These are phyloP conservation scores for Temnothorax unifasciatus DNA, from an alignment of 2,888 invertebrate species.

Conservation along the genomic window DNA sequence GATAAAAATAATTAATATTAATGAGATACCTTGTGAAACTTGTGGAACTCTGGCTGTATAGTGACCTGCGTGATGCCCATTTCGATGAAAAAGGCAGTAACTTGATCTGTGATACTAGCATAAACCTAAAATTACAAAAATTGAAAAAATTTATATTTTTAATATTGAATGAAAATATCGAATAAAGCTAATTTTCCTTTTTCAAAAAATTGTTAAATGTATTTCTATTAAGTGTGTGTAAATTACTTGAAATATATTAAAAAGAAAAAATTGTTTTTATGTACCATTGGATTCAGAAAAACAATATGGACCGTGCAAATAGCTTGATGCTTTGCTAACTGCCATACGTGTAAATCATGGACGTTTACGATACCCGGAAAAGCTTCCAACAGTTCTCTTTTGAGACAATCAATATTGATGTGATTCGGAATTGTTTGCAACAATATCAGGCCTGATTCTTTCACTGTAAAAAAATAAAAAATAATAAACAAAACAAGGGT, in stretches of 20 bases:
- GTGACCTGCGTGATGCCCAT: conserved; percentile 95
- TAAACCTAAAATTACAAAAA: conserved; percentile 86
- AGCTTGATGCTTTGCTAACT: conserved; percentile 92
- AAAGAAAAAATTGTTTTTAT: background rate
- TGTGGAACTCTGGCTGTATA: conserved; percentile 94
- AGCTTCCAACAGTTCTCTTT: conserved; percentile 89
- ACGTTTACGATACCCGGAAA: conserved; percentile 92
- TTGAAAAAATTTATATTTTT: background rate
- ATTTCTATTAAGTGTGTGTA: background rate
- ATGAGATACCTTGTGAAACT: conserved; percentile 73
- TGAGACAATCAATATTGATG: conserved; percentile 92
- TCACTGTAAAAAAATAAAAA: conserved; percentile 89
- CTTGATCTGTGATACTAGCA: conserved; percentile 88
- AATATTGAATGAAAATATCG: background rate
- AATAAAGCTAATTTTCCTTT: too few relatives aligned
- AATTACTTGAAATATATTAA: background rate
- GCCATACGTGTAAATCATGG: conserved; percentile 97
- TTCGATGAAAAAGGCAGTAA: conserved; percentile 92
- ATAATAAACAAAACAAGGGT: background rate
- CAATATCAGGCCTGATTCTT: conserved; percentile 95
- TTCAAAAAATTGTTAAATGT: conserved; percentile 14
- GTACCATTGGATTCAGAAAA: conserved; percentile 89
- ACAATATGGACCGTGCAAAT: conserved; percentile 95
- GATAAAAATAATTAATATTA: background rate
- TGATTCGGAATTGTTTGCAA: conserved; percentile 97